Evolutionary conservation across 2,888 invertebrate genomes (phyloP).

Genomic region (Oscheius sp.): DNA sequence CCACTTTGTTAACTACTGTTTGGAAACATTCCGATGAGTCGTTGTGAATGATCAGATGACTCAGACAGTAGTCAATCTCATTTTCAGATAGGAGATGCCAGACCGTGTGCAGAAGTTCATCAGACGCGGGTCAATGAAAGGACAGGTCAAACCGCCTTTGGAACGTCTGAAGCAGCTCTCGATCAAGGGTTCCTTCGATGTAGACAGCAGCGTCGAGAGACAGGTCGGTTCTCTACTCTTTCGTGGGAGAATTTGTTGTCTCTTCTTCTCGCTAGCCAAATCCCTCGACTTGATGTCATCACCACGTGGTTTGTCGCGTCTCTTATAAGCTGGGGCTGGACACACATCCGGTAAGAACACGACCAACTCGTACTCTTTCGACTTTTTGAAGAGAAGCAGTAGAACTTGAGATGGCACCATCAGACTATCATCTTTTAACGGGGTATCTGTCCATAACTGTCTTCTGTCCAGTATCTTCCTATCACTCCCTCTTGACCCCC

Average conservation of each 20-base stretch:
- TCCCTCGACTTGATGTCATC: not conserved
- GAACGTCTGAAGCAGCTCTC: conserved; percentile 45
- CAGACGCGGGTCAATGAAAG: conserved; percentile 33
- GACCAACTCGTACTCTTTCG: too few relatives aligned
- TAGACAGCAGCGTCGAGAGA: conserved; percentile 35
- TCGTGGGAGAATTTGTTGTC: not conserved
- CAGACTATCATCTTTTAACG: too few relatives aligned
- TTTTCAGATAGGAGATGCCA: conserved; percentile 28
- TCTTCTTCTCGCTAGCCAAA: not conserved
- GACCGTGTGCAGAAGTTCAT: conserved; percentile 17
- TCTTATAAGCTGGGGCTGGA: not conserved
- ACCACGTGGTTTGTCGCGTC: not conserved
- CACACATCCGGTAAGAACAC: too few relatives aligned
- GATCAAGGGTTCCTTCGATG: conserved; percentile 44
- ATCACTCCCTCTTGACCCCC: too few relatives aligned
- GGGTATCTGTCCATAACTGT: too few relatives aligned
- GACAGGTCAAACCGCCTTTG: conserved; percentile 41
- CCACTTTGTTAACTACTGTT: too few relatives aligned
- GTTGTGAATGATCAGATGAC: not conserved
- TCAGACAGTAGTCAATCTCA: not conserved
- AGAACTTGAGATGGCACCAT: too few relatives aligned
- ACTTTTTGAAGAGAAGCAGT: too few relatives aligned
- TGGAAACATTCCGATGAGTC: not conserved
- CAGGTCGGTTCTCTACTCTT: not conserved
- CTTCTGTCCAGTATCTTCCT: too few relatives aligned